A percentile compares a stretch with the other conserved stretches of the same genome.
Evolutionary conservation across 2,113 vertebrate genomes (phyloP).

Genomic region (Cyprinodon tularosa): DNA sequence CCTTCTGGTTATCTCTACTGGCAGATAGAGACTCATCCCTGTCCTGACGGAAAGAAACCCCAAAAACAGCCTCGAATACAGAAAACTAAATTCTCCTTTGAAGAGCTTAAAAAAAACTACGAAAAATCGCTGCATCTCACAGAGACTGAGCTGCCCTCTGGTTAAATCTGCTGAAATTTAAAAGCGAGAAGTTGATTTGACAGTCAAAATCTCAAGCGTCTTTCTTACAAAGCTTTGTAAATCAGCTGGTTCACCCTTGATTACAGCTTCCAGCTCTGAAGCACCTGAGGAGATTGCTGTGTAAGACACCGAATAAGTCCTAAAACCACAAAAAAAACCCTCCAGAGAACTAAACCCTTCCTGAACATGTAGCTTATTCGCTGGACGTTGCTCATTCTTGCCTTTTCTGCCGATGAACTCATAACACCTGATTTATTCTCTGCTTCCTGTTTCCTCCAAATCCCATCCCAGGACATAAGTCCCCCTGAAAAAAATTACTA

Average conservation of each 20-base stretch:
- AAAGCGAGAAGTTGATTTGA: neutral
- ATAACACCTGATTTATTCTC: neutral
- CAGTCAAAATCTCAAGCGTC: neutral
- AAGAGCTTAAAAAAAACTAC: neutral
- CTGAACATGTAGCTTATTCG: constrained; percentile 7
- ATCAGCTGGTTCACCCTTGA: neutral
- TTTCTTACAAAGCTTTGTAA: neutral
- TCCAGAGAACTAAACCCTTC: neutral
- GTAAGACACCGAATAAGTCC: neutral
- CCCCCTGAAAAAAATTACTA: neutral
- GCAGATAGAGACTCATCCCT: constrained; percentile 65
- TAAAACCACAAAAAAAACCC: neutral
- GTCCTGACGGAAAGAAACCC: constrained; percentile 14
- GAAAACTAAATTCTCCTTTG: neutral
- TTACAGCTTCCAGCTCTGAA: constrained; percentile 4
- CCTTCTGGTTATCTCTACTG: constrained; percentile 64
- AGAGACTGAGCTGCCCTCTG: neutral
- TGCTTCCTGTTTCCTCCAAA: neutral
- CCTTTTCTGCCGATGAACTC: no score
- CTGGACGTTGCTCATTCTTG: neutral
- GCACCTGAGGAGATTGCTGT: constrained; percentile 19
- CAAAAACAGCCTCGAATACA: constrained; percentile 2
- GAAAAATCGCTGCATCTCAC: neutral
- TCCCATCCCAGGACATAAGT: neutral
- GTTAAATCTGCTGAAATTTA: neutral